These are phyloP conservation scores for Tetrao urogallus DNA, from an alignment of 2,113 vertebrate species.

Conservation along the genomic window DNA sequence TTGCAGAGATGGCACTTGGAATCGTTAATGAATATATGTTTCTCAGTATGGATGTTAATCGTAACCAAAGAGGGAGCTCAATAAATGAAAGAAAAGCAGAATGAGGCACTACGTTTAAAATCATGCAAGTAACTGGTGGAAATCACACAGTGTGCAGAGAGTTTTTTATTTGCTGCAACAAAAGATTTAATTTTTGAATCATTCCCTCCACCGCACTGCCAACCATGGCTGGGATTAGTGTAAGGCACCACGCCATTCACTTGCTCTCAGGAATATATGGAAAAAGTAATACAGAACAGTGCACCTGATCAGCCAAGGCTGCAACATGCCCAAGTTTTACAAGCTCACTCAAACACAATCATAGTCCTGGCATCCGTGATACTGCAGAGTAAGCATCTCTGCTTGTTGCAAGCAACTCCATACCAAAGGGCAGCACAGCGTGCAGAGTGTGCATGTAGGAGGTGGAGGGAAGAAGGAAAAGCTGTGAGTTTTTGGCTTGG, in stretches of 20 bases:
- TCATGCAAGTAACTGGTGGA: not conserved
- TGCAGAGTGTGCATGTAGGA: fast-evolving
- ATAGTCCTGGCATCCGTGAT: fast-evolving
- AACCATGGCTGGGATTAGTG: not conserved
- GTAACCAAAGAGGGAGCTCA: not conserved
- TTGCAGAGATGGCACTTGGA: not conserved
- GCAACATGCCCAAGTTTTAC: not conserved
- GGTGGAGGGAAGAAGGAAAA: not conserved
- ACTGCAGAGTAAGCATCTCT: not conserved
- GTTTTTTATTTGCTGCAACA: not conserved
- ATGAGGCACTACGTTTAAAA: not conserved
- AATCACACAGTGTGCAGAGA: not conserved
- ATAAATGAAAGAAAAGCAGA: not conserved
- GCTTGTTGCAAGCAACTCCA: not conserved
- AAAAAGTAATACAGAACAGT: not conserved
- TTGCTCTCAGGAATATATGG: fast-evolving
- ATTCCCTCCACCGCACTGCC: not conserved
- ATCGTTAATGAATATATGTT: not conserved
- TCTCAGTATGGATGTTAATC: not conserved
- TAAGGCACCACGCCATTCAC: fast-evolving
- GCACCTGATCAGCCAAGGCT: not conserved
- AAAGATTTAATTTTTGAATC: not conserved
- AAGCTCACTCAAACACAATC: not conserved
- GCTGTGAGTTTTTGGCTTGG: not conserved
- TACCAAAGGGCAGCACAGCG: not conserved